These are phyloP conservation scores for Patella pellucida DNA, from an alignment of 2,888 invertebrate species.

Conservation along the genomic window DNA sequence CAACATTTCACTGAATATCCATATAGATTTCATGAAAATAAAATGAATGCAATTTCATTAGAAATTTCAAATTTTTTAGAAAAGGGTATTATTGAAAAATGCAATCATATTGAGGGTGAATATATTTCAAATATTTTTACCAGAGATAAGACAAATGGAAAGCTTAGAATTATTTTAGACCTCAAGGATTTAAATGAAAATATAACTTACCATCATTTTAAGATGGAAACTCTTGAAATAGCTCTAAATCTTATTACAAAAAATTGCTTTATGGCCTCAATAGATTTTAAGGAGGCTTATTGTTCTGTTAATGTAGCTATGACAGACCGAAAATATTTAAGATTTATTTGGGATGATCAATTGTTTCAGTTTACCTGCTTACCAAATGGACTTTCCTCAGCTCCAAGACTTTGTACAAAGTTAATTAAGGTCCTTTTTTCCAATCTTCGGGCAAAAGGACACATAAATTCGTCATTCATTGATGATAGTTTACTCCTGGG, in stretches of 20 bases:
- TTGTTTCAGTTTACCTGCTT: slow-evolving; percentile 17
- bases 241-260: slow-evolving; percentile 20
- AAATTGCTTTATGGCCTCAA: slow-evolving; percentile 16
- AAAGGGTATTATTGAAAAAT: slow-evolving; percentile 10
- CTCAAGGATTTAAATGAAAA: slow-evolving; percentile 30
- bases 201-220: slow-evolving; percentile 34
- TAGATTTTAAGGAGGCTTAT: slow-evolving; percentile 24
- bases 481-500: slow-evolving; percentile 22
- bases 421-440: slow-evolving; percentile 10
- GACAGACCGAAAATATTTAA: background rate
- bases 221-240: slow-evolving; percentile 37
- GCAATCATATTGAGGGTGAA: background rate
- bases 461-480: slow-evolving; percentile 6
- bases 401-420: slow-evolving; percentile 1
- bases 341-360: background rate
- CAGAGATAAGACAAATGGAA: slow-evolving; percentile 7
- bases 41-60: background rate
- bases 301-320: slow-evolving; percentile 8
- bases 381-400: slow-evolving; percentile 12
- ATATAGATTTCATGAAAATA: background rate
- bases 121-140: slow-evolving; percentile 13
- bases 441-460: slow-evolving; percentile 16
- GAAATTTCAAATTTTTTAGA: background rate
- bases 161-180: slow-evolving; percentile 10
- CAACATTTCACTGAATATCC: background rate